Base-by-base conservation (phyloP, 1,140 invertebrate species). In the Parapsyche elsis region DNA sequence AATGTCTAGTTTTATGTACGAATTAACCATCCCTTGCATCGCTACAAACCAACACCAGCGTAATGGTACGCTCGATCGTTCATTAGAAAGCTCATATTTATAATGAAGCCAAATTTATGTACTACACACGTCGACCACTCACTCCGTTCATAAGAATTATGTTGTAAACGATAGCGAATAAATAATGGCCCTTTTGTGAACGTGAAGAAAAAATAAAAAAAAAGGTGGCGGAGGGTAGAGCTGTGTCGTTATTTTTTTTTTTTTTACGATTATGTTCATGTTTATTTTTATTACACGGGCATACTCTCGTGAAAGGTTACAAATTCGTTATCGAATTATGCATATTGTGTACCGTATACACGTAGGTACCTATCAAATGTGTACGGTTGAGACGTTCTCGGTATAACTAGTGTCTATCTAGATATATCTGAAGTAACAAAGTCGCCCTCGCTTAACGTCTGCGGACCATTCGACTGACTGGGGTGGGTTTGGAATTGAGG, bases 131-230 rank as follows among this genome's bases (percentile, higher is more conserved):
- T 38, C 30, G 30, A 38, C 30, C 30, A 38, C 30, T 38, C 57
- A 61, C 21, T 61, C 16, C 5, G 57, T 61, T 7, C 57, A 4
- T 38, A 24, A 67, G 64, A 67, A 67, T 67, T 67, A 67, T 67
- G 64, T 67, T 67, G 64, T 67, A 67, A 67, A 67, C 64, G 64
- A 67, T 67, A 67, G 64, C 64, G 64, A 67, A 67, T 67, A 67
- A 67, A 67, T 67, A 67, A 67, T 67, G 64, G 21, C 19, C 64
- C 26, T 67, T 67, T 26, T 67, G n/a, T n/a, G n/a, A n/a, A n/a
- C n/a, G n/a, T n/a, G n/a, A n/a, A n/a, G n/a, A n/a, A n/a, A n/a
- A n/a, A n/a, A n/a, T n/a, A n/a, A n/a, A n/a, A n/a, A n/a, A n/a
- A n/a, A 5, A 67, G 64, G 64, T 30, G 64, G 30, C 30, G 30